Evolutionary conservation across 2,113 vertebrate species (phyloP).

Genomic region (Heliornis fulica): DNA sequence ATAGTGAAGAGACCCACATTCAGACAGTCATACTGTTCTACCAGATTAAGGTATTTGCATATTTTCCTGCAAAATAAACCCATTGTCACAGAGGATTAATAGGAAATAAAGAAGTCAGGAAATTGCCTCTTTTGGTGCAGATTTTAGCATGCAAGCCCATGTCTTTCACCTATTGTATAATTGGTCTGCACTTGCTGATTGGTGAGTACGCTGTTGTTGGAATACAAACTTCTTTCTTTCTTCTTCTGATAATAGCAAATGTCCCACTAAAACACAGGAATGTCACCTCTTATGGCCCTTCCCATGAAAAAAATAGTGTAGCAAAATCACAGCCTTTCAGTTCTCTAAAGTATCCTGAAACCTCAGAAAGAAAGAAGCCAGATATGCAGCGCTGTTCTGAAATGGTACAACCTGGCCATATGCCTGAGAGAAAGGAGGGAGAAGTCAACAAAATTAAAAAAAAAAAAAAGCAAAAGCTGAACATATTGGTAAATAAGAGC

Average conservation of each 20-base stretch:
- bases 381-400: accelerated
- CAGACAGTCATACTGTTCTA: slow-evolving; percentile 5
- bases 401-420: background rate
- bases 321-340: background rate
- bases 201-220: slow-evolving; percentile 5
- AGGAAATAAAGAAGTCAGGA: slow-evolving; percentile 33
- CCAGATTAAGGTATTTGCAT: slow-evolving; percentile 63
- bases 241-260: background rate
- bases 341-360: background rate
- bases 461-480: background rate
- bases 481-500: background rate
- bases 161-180: slow-evolving; percentile 48
- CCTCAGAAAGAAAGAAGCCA: background rate
- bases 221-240: slow-evolving; percentile 49
- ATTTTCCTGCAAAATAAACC: slow-evolving; percentile 58
- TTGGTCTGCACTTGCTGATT: slow-evolving; percentile 48
- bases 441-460: background rate
- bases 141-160: slow-evolving; percentile 8
- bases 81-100: slow-evolving; percentile 52
- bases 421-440: background rate
- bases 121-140: slow-evolving; percentile 14
- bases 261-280: slow-evolving; percentile 35
- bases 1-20: background rate
- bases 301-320: background rate
- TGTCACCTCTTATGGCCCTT: slow-evolving; percentile 5